Evolutionary conservation across 2,113 vertebrate genomes (phyloP), one percentile per base, ranked within the genome.

Genomic region (Suncus etruscus): DNA sequence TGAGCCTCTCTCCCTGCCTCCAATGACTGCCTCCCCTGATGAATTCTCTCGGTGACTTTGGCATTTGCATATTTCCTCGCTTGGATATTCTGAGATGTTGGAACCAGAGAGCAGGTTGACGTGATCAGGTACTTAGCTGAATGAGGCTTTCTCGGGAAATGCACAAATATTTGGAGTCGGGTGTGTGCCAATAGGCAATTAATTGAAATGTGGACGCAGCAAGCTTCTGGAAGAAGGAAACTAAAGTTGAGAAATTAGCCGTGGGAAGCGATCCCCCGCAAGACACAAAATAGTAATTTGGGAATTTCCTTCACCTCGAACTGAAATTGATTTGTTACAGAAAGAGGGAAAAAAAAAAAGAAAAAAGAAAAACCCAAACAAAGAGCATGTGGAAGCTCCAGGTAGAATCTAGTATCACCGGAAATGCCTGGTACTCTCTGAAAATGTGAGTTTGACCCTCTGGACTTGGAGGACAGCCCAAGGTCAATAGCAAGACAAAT

Each of bases 111-210:
- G 89, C 92, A 92, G 91, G 94, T 93, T 97, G 95, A 94, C 27
- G 16, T 6, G 81, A 95, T 93, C 95, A 94, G 94, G 96, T 96
- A 95, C 95, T 96, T 96, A 94, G 94, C 92, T 93, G 95, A 94
- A 94, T 75, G 92, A 96, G 89, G 83, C 90, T 94, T 95, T 92
- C 95, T 95, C 16, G 0, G 91, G 94, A 95, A 83, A 82, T 95
- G 94, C 93, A 94, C 96, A 96, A 96, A 96, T 96, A 96, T 95
- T 95, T 96, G 96, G 95, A 96, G 94, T 94, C 86, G 84, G 91
- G 91, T 14, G 27, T 93, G 90, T 87, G 94, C 93, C 96, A 95
- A 80, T 92, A 91, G 82, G 85, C 96, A 95, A 89, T 95, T 95
- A 96, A 96, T 95, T 94, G 92, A 95, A 91, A 95, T 94, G 93